A percentile compares a stretch with the other conserved stretches of the same genome.
These are phyloP conservation scores for Engystomops pustulosus DNA, from an alignment of 2,113 vertebrate genomes.

Conservation along the genomic window DNA sequence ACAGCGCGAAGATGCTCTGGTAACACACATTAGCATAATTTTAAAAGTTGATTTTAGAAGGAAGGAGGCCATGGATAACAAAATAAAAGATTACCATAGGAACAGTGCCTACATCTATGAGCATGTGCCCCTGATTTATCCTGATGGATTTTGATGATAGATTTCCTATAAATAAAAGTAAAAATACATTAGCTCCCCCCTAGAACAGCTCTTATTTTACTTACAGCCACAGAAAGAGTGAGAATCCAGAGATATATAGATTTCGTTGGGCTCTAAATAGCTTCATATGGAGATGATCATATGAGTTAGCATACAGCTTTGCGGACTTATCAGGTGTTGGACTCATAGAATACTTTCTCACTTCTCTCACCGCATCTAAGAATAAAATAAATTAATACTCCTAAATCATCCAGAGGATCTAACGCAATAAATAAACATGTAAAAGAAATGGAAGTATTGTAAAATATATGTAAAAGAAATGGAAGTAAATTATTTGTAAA, in stretches of 20 bases:
- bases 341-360: slow-evolving; percentile 84
- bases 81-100: no score
- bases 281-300: slow-evolving; percentile 94
- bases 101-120: no score
- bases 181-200: no score
- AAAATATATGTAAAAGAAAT: background rate
- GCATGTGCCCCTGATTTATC: no score
- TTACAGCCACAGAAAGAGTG: slow-evolving; percentile 96
- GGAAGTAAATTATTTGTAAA: background rate
- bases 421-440: background rate
- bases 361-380: slow-evolving; percentile 89
- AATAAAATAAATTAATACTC: slow-evolving; percentile 25
- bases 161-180: no score
- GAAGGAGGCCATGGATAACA: no score
- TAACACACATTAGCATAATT: no score
- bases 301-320: slow-evolving; percentile 72
- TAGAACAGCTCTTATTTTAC: no score
- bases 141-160: no score
- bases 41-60: no score
- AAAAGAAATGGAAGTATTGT: no score
- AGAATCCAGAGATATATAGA: slow-evolving; percentile 96
- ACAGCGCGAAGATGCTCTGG: no score
- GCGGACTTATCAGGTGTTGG: slow-evolving; percentile 71
- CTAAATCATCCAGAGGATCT: background rate
- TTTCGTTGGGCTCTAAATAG: slow-evolving; percentile 96